phyloP scores from a whole-genome alignment of 2,888 invertebrate genomes.

The Andrena fulva region DNA sequence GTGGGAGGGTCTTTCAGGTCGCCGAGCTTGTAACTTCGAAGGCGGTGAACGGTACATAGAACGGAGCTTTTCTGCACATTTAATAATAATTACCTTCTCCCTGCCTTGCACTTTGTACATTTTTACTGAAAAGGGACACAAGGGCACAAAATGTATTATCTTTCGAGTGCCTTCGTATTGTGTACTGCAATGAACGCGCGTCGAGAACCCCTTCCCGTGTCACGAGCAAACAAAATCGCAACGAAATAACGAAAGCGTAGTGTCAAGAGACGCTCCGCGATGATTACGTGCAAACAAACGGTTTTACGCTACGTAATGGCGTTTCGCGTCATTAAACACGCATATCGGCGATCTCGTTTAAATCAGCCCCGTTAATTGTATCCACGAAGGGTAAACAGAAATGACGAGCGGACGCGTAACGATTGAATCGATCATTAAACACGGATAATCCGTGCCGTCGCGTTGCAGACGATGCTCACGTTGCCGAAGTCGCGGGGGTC shows the following conservation, averaged over 20 bases:
- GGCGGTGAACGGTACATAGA: slow-evolving; percentile 27
- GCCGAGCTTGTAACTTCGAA: neutral
- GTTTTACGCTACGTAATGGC: slow-evolving; percentile 65
- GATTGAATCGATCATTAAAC: slow-evolving; percentile 64
- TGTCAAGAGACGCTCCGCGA: slow-evolving; percentile 46
- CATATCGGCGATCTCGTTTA: slow-evolving; percentile 63
- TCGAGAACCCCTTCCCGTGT: neutral
- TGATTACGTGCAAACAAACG: slow-evolving; percentile 59
- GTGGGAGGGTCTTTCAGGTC: slow-evolving; percentile 4
- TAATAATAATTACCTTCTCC: no score
- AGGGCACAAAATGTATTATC: no score
- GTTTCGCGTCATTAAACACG: slow-evolving; percentile 64
- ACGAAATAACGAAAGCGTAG: slow-evolving; percentile 39
- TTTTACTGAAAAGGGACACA: no score
- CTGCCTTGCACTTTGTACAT: no score
- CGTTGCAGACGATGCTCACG: slow-evolving; percentile 16
- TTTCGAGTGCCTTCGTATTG: no score
- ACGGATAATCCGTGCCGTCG: slow-evolving; percentile 47
- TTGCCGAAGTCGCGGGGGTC: slow-evolving; percentile 28
- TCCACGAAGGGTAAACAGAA: slow-evolving; percentile 59
- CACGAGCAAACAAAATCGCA: neutral
- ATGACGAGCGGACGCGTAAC: slow-evolving; percentile 61
- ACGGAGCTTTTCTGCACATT: slow-evolving; percentile 17
- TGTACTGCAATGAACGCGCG: neutral
- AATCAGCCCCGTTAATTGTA: slow-evolving; percentile 65